Evolutionary conservation across 2,888 invertebrate species (phyloP).

Genomic region (Poecilobothrus nobilitatus): DNA sequence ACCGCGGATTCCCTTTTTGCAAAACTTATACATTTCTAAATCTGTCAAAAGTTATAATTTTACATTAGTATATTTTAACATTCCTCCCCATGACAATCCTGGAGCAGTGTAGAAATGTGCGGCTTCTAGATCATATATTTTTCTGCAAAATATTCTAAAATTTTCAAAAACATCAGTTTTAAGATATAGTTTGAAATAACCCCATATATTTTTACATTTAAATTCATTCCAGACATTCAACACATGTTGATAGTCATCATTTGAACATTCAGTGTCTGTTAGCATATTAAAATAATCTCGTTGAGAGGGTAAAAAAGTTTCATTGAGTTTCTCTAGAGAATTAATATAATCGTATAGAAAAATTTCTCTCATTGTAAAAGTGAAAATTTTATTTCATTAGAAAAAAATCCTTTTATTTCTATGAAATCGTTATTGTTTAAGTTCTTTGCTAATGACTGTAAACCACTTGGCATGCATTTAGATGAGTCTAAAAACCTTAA

Average conservation of each 20-base stretch:
- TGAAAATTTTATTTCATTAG: background rate
- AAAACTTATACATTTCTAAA: conserved; percentile 31
- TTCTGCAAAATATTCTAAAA: conserved; percentile 26
- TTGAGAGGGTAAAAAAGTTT: background rate
- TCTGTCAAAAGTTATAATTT: conserved; percentile 31
- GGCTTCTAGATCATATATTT: conserved; percentile 29
- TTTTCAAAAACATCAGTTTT: conserved; percentile 30
- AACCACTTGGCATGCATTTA: background rate
- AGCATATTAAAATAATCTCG: background rate
- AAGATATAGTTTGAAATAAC: background rate
- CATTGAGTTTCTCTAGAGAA: background rate
- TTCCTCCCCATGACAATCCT: conserved; percentile 31
- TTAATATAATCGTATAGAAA: background rate
- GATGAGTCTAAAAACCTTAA: background rate
- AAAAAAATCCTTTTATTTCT: background rate
- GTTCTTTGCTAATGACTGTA: background rate
- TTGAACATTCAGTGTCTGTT: background rate
- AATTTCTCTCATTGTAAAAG: background rate
- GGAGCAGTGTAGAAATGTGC: conserved; percentile 32
- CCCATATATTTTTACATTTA: background rate
- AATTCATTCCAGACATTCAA: background rate
- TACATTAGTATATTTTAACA: conserved; percentile 32
- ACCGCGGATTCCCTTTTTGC: conserved; percentile 19
- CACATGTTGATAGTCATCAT: background rate
- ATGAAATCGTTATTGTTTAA: background rate